A percentile compares a stretch with the other conserved stretches of the same genome.
Conservation (phyloP, 1,140 invertebrate species). For the Megathymus violae region DNA sequence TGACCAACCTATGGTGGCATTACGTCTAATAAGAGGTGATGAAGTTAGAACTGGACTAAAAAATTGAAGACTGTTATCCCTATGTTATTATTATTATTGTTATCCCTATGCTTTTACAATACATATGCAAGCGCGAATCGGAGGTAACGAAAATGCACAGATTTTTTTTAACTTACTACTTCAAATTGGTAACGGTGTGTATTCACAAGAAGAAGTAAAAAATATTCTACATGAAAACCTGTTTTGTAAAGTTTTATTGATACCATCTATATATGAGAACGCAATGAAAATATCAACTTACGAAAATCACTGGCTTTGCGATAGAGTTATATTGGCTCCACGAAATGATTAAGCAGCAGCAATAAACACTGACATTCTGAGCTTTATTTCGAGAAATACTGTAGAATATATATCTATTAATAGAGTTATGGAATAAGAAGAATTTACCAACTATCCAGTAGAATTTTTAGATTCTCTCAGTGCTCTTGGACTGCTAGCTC, state of each 20-base stretch:
- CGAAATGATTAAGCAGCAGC: constrained; percentile 36
- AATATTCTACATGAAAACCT: background rate
- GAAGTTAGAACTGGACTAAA: constrained; percentile 43
- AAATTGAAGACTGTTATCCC: constrained; percentile 31
- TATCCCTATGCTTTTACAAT: background rate
- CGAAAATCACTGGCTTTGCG: constrained; percentile 53
- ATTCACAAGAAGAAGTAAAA: background rate
- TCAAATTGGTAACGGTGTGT: too few relatives aligned
- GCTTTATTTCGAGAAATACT: constrained; percentile 27
- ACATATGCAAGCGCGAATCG: background rate
- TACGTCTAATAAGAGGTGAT: too few relatives aligned
- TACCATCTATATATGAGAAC: constrained; percentile 42
- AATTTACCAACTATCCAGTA: too few relatives aligned
- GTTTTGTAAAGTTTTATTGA: constrained; percentile 36
- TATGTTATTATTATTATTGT: too few relatives aligned
- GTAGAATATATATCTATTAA: too few relatives aligned
- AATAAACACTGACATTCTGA: constrained; percentile 19
- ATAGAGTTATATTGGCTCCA: constrained; percentile 55
- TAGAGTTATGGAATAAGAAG: constrained; percentile 11
- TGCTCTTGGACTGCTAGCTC: constrained; percentile 5
- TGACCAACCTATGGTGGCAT: constrained; percentile 52
- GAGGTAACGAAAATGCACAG: background rate
- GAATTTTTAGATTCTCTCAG: constrained; percentile 37
- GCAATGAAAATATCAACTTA: constrained; percentile 39
- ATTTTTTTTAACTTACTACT: constrained; percentile 2